Evolutionary conservation across 2,113 vertebrate genomes (phyloP), one percentile per base, ranked within the genome.

Genomic region (Paraplagusia blochii): DNA sequence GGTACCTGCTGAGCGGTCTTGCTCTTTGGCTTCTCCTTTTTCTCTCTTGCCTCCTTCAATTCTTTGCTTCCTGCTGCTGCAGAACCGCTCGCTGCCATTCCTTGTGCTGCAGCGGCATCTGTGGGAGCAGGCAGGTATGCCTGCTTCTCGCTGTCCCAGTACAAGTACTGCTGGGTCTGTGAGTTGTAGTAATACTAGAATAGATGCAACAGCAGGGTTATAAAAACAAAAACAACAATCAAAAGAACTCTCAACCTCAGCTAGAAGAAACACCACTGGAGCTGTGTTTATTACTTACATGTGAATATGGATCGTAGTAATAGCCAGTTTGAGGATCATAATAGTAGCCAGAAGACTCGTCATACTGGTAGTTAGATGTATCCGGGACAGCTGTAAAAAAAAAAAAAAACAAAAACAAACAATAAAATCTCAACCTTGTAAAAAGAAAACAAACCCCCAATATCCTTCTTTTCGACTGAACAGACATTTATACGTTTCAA

Each of bases 11-110:
- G 97, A 38, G 97, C 97, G 1, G 97, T 98, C 90, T 99, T 99
- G 83, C 94, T 98, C 77, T 99, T 99, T 40, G 96, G 96, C 64
- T 99, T 99, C 55, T 99, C 97, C 58, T 98, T 99, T 73, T 96
- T 98, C 71, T 99, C 96, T 67, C 96, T 98, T 56, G 59, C 77
- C 38, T 90, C 90, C 78, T 91, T 91, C 8, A 34, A 63, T 34
- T 87, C 88, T 74, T 89, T 90, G 50, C 33, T 16, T 7, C 63
- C 38, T 10, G 46, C 9, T 22, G 62, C 53, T n/a, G 72, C 43
- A 12, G 50, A 59, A 34, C 67, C n/a, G 15, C 50, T 53, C 1
- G 39, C 10, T 13, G 55, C 5, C 9, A 53, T 59, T 7, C 72
- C 71, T 34, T 52, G 69, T 46, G 19, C 72, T 39, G 45, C 9